Evolutionary conservation across 2,113 vertebrate species (phyloP).

Genomic region (Pseudorasbora parva): DNA sequence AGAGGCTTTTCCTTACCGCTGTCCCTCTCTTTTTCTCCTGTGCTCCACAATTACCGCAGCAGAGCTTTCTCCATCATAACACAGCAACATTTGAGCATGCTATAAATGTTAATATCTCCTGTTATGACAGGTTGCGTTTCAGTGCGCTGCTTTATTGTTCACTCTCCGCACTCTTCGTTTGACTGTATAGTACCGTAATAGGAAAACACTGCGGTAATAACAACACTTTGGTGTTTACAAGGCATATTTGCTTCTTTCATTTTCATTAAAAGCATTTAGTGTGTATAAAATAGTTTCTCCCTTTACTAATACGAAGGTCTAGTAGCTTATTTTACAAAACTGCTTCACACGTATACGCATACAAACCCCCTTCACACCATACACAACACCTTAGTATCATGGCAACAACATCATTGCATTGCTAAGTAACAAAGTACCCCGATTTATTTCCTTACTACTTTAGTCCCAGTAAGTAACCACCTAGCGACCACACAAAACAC

Average conservation of each 20-base stretch:
- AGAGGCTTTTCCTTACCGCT: conserved; percentile 26
- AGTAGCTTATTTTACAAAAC: background rate
- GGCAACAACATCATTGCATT: background rate
- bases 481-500: background rate
- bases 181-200: background rate
- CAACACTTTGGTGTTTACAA: background rate
- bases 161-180: conserved; percentile 4
- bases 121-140: conserved; percentile 31
- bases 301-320: background rate
- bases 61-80: conserved; percentile 32
- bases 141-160: background rate
- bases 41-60: conserved; percentile 5
- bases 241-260: background rate
- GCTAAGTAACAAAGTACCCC: background rate
- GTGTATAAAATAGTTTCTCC: background rate
- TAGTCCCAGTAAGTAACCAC: background rate
- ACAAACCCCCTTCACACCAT: background rate
- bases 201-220: background rate
- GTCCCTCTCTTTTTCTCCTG: background rate
- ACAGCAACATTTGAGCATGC: conserved; percentile 27
- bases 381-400: background rate
- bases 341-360: background rate
- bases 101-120: conserved; percentile 41
- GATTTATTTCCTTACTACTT: background rate
- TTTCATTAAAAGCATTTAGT: background rate